Evolutionary conservation across 1,140 invertebrate genomes (phyloP), one percentile per base, ranked within the genome.

Genomic region (Drosophila oshimai): DNA sequence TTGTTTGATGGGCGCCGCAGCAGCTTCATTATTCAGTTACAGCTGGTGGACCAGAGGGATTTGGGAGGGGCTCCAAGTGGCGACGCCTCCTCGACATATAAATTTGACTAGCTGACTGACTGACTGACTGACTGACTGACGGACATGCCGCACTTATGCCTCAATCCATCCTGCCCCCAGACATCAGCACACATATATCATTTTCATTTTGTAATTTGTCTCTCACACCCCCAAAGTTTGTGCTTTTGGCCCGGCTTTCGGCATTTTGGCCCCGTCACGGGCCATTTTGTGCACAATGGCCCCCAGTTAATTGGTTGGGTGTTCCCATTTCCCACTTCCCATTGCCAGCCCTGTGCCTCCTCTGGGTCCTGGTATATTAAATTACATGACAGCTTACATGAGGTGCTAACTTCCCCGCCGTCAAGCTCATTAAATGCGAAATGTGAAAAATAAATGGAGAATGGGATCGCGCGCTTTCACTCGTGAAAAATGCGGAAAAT

Each of bases 121-220:
- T n/a, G n/a, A n/a, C n/a, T n/a, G n/a, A n/a, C n/a, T n/a, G n/a
- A n/a, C 41, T 34, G 61, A 68, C 67, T 70, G 62, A 57, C 50
- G 64, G 67, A 68, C 49, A 46, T 9, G 67, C 44, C 65, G 42
- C 68, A 71, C 65, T 70, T 70, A 53, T 70, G 34, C 39, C 65
- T 20, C 65, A 45, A 69, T 41, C 67, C 51, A 55, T 69, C 41
- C 26, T 9, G 12, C 24, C 7, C 15, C 9, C 22, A n/a, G 34
- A 47, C 70, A 73, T 73, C 47, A 62, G 58, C 49, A 61, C 49
- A 61, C 79, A 84, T 84, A 80, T 84, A 84, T 84, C 79, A 84
- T 84, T 86, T 84, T 86, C 80, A 86, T 86, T 86, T 86, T 86
- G 79, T 84, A 84, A 84, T 84, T 84, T 84, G 80, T 84, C 71